These are phyloP conservation scores for Leptodactylus fuscus DNA, from an alignment of 2,113 vertebrate species.

Conservation along the genomic window DNA sequence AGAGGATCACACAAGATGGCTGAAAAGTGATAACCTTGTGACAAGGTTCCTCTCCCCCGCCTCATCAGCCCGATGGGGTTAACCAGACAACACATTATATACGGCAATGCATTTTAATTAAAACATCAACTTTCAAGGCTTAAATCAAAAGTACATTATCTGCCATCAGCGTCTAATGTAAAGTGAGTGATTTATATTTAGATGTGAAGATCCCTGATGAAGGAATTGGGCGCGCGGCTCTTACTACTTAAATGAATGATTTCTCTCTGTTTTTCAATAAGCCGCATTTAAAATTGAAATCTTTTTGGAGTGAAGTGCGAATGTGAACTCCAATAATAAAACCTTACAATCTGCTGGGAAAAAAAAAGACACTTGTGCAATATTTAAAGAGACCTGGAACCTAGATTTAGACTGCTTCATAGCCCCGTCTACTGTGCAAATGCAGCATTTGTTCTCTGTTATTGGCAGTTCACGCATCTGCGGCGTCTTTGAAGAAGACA, in stretches of 20 bases:
- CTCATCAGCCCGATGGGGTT: not conserved
- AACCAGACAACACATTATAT: not conserved
- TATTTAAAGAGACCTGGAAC: not conserved
- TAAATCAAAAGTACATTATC: conserved; percentile 19
- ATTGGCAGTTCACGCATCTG: no score
- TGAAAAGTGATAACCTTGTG: not conserved
- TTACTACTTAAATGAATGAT: not conserved
- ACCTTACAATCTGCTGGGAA: not conserved
- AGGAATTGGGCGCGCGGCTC: conserved; percentile 13
- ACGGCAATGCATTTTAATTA: conserved; percentile 1
- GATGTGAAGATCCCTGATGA: conserved; percentile 41
- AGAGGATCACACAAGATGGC: not conserved
- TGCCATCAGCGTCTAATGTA: conserved; percentile 12
- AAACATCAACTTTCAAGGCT: conserved; percentile 10
- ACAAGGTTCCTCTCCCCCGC: not conserved
- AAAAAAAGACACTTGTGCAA: not conserved
- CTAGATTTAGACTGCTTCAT: no score
- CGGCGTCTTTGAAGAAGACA: no score
- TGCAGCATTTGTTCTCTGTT: no score
- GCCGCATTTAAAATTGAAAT: conserved; percentile 36
- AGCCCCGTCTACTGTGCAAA: no score
- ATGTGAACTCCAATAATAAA: not conserved
- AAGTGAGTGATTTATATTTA: conserved; percentile 33
- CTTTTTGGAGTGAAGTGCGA: not conserved
- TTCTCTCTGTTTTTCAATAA: conserved; percentile 37